Percentiles rank a stretch among this genome's conserved stretches.
Conservation (phyloP, 2,797 vertebrate species). For the Toxotes lorentzi region DNA sequence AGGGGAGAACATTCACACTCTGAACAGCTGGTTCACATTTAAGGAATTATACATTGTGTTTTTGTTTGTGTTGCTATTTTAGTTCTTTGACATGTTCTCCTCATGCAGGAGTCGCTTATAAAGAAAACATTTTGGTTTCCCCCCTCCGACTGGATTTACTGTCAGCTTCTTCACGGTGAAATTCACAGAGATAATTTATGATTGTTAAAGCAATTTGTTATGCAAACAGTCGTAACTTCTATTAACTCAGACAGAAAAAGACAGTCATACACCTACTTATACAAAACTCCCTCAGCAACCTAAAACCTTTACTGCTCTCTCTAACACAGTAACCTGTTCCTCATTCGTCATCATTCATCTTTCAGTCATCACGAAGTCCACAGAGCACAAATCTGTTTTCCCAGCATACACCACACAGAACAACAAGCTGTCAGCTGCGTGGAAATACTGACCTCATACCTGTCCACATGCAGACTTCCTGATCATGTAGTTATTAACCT, state of each 20-base stretch:
- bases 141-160: conserved; percentile 9
- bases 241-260: conserved; percentile 1
- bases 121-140: conserved; percentile 59
- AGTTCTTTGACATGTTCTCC: conserved; percentile 44
- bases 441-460: conserved; percentile 78
- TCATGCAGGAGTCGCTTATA: conserved; percentile 46
- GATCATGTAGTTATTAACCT: conserved; percentile 53
- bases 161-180: conserved; percentile 19
- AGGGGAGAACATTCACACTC: conserved; percentile 14
- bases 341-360: conserved; percentile 1
- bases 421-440: conserved; percentile 53
- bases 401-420: conserved; percentile 33
- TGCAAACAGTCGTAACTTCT: conserved; percentile 42
- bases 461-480: conserved; percentile 60
- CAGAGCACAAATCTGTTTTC: conserved; percentile 31
- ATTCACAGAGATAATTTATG: conserved; percentile 12
- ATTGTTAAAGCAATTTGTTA: conserved; percentile 54
- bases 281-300: not conserved
- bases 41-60: conserved; percentile 60
- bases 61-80: conserved; percentile 74
- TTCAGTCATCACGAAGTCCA: conserved; percentile 9
- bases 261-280: not conserved
- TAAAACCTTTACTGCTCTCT: not conserved
- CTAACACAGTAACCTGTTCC: not conserved
- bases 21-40: conserved; percentile 77